Evolutionary conservation across 2,888 invertebrate genomes (phyloP).

Genomic region (Melangyna quadrimaculata): DNA sequence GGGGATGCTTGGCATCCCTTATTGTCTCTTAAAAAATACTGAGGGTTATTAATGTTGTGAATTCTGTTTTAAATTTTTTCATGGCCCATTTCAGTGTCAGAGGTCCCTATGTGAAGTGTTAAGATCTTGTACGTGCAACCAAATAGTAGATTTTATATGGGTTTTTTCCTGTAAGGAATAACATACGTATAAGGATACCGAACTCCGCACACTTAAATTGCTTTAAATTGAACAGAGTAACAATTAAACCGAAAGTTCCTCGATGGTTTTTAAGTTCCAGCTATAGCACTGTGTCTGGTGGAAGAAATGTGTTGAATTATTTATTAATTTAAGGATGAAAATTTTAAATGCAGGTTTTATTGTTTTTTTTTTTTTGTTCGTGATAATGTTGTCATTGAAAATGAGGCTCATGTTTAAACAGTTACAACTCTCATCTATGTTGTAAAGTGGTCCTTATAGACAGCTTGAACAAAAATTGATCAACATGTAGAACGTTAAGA

Average conservation of each 20-base stretch:
- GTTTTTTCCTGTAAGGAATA: not conserved
- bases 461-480: conserved; percentile 38
- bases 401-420: conserved; percentile 45
- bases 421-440: conserved; percentile 30
- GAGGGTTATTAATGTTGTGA: too few species aligned
- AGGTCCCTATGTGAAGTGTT: too few species aligned
- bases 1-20: too few species aligned
- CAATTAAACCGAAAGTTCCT: conserved; percentile 16
- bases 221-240: conserved; percentile 26
- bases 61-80: too few species aligned
- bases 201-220: not conserved
- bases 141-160: not conserved
- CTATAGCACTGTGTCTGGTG: not conserved
- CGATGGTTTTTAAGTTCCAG: not conserved
- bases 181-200: not conserved
- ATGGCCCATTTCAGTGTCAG: too few species aligned
- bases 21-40: too few species aligned
- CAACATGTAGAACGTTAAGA: conserved; percentile 36
- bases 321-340: conserved; percentile 54
- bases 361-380: not conserved
- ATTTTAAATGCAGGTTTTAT: conserved; percentile 41
- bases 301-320: conserved; percentile 25
- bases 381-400: conserved; percentile 21
- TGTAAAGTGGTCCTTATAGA: conserved; percentile 60
- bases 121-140: not conserved